Evolutionary conservation across 1,140 invertebrate genomes (phyloP).

Genomic region (Bombus consobrinus): DNA sequence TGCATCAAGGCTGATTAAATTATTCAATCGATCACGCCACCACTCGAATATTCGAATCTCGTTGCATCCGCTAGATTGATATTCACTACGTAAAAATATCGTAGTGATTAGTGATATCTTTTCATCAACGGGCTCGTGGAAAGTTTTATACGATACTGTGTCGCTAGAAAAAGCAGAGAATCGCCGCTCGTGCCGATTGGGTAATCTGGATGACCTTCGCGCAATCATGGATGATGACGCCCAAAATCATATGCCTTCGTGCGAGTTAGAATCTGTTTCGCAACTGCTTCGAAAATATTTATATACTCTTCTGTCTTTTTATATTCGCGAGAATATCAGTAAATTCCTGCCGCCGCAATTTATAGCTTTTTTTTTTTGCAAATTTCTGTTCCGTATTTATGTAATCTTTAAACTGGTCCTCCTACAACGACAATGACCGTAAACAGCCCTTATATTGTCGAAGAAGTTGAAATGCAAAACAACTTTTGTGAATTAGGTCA

Average conservation of each 20-base stretch:
- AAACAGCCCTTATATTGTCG: fast-evolving
- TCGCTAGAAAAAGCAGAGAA: slow-evolving; percentile 9
- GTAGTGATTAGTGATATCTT: no score
- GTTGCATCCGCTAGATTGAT: not conserved
- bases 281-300: not conserved
- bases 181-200: not conserved
- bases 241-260: not conserved
- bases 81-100: not conserved
- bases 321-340: not conserved
- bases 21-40: not conserved
- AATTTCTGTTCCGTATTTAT: no score
- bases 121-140: no score
- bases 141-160: not conserved
- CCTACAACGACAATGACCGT: no score
- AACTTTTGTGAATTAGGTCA: no score
- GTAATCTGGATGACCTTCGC: slow-evolving; percentile 24
- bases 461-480: no score
- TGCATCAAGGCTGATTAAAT: not conserved
- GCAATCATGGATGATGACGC: not conserved
- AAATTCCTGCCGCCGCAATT: not conserved
- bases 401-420: no score
- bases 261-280: not conserved
- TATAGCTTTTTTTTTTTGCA: no score
- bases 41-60: not conserved
- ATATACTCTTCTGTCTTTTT: not conserved